Evolutionary conservation across 2,113 vertebrate species (phyloP), one percentile per base, ranked within the genome.

Genomic region (Acanthochromis polyacanthus): DNA sequence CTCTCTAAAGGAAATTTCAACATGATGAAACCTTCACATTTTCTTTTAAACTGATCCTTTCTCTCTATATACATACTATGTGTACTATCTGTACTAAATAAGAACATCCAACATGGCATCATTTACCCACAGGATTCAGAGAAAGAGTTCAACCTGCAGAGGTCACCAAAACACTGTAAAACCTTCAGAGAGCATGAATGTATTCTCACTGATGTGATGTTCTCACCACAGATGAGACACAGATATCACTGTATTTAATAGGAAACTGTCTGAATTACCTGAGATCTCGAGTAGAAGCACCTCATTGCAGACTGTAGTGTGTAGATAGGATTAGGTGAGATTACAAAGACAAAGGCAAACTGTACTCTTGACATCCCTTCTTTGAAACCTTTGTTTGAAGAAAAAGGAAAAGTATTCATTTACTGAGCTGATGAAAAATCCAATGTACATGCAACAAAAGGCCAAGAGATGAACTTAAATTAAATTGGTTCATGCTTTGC

Each of bases 81-180:
- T 30, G 30, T 30, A 3, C 30, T 30, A 30, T 3, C 30, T 30
- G 5, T 30, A 30, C 30, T 30, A 5, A 1, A 30, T 30, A 36
- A 36, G 14, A 71, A 28, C 40, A 16, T 56, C 16, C 38, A 2
- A 32, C 68, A 71, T 14, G 14, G 20, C 51, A 57, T 38, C 3
- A 14, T 46, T 61, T 20, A 57, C 22, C 7, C 12, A 23, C 22
- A 60, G 4, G 46, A 45, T 16, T 12, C 3, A 48, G 10, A 10
- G 15, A 36, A 25, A 3, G 43, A n/a, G 16, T 69, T 55, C 9
- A 50, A 64, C 90, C 91, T 78, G 73, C 77, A 92, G 90, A 83
- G 78, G 91, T 85, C 88, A 64, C 78, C 56, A 85, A 55, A 87
- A 60, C 63, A 67, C 83, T 56, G 45, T 38, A 1, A 69, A 56